Base-by-base conservation (phyloP, 2,113 vertebrate species). In the Chiloscyllium plagiosum region DNA sequence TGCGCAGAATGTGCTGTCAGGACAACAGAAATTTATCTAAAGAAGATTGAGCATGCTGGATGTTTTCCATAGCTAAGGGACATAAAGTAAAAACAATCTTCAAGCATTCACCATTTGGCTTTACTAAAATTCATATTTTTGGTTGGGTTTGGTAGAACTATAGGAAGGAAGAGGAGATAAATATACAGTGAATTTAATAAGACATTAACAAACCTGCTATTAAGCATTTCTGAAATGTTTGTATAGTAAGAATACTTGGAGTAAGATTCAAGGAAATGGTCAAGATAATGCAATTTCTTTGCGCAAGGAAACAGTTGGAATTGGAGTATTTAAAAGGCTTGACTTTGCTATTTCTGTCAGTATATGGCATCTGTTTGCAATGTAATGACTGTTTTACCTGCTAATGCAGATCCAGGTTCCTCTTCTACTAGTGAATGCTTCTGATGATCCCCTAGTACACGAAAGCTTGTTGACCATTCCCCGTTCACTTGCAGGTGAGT, bases 391-490 rank as follows among this genome's bases (percentile, higher is more conserved):
- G 20, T 52, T 52, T 87, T 93, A 66, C 17, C 70, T 61, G 29
- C 50, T 24, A 15, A 68, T 47, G 37, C 96, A 99, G 99, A 99
- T 99, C 87, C 97, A 98, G 19, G 98, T 99, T 97, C 99, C 99
- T 83, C 98, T 99, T 97, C 97, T 99, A 97, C 97, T 99, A 96
- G 99, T 99, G 78, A 99, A 99, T 96, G 98, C 99, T 83, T 98
- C 98, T 78, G 99, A 99, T 89, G 99, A 99, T 96, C 99, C 99
- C 50, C 97, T 99, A 96, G 98, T 99, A 96, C 99, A 99, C 95
- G 98, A 98, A 85, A 99, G 99, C 47, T 97, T 99, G 96, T 98
- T 99, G n/a, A 98, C 98, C 96, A 99, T 99, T 97, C 99, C 99
- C 78, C 99, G 98, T 96, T 98, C 99, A 69, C 98, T 99, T 96